These are phyloP conservation scores for Cygnus atratus DNA, from an alignment of 2,113 vertebrate genomes.

Conservation along the genomic window DNA sequence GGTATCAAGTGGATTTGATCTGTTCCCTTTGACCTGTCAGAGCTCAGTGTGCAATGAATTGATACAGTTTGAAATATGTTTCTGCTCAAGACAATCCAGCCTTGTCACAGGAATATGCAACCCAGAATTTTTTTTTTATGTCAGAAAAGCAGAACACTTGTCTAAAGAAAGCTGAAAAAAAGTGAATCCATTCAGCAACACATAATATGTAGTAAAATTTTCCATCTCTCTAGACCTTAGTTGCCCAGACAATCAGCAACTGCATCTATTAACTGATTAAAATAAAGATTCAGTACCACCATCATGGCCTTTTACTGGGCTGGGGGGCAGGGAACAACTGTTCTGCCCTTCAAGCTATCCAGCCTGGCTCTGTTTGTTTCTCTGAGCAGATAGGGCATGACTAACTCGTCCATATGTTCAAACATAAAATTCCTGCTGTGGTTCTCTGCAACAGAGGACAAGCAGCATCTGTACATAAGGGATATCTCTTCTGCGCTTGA, in stretches of 20 bases:
- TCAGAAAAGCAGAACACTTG: not conserved
- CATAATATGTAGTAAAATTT: not conserved
- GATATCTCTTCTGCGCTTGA: not conserved
- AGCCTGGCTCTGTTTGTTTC: conserved; percentile 59
- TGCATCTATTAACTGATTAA: conserved; percentile 18
- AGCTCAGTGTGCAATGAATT: not conserved
- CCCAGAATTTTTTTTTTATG: not conserved
- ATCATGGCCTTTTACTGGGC: not conserved
- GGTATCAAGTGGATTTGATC: not conserved
- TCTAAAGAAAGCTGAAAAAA: not conserved
- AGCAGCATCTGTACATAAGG: conserved; percentile 42
- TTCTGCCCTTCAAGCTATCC: conserved; percentile 57
- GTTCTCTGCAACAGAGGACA: conserved; percentile 48
- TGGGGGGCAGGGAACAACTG: not conserved
- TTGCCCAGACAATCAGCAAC: conserved; percentile 11
- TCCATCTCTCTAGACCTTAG: not conserved
- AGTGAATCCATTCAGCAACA: not conserved
- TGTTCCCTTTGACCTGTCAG: conserved; percentile 1
- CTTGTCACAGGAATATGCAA: not conserved
- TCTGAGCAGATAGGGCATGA: conserved; percentile 67
- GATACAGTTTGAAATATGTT: not conserved
- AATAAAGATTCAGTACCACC: conserved; percentile 32
- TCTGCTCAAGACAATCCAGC: not conserved
- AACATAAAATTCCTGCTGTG: conserved; percentile 62
- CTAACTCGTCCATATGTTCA: conserved; percentile 67